Evolutionary conservation across 2,113 vertebrate genomes (phyloP).

Genomic region (Albula glossodonta): DNA sequence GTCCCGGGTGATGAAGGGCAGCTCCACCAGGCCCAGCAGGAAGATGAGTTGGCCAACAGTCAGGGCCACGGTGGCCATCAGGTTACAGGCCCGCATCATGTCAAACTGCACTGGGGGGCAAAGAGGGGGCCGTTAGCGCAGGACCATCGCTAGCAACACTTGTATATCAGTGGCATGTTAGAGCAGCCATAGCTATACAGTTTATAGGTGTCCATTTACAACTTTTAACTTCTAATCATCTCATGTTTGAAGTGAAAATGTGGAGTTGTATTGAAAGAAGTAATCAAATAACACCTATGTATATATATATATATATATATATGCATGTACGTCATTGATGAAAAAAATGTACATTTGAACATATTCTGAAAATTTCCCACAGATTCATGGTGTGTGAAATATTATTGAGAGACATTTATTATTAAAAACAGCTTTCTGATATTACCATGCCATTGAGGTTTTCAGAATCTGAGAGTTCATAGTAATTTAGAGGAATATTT

Average conservation of each 20-base stretch:
- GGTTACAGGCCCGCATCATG: conserved; percentile 98
- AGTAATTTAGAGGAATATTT: no score
- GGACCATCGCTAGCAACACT: not conserved
- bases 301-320: no score
- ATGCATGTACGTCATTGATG: no score
- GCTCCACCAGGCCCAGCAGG: conserved; percentile 82
- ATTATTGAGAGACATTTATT: no score
- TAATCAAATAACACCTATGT: no score
- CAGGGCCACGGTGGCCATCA: conserved; percentile 90
- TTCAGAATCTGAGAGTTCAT: no score
- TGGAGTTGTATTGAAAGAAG: no score
- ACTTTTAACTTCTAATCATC: not conserved
- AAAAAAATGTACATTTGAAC: not conserved
- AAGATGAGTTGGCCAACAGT: conserved; percentile 92
- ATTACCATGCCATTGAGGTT: no score
- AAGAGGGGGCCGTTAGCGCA: not conserved
- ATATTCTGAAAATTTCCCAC: not conserved
- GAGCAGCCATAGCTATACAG: no score
- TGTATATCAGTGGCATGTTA: not conserved
- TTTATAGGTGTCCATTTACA: no score
- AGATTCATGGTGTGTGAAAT: not conserved
- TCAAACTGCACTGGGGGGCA: conserved; percentile 89
- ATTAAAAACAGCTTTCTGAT: no score
- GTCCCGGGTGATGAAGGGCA: conserved; percentile 83
- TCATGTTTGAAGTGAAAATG: not conserved